Evolutionary conservation across 2,113 vertebrate species (phyloP).

Genomic region (Bucco capensis): DNA sequence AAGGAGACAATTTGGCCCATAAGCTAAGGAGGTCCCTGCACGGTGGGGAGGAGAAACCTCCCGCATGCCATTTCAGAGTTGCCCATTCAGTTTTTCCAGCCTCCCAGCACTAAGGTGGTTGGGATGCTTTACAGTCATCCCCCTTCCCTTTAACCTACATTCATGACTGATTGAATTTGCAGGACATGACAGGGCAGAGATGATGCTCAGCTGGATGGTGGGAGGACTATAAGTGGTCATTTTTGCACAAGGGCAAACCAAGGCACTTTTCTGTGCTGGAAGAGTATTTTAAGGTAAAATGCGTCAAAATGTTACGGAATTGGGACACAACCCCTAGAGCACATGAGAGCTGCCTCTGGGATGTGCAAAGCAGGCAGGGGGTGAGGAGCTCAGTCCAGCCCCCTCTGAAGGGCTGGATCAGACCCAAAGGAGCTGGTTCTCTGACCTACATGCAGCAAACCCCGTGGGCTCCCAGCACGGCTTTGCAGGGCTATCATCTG

Average conservation of each 20-base stretch:
- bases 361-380: not conserved
- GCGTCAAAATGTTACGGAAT: not conserved
- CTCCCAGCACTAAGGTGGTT: not conserved
- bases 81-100: not conserved
- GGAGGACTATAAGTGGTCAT: not conserved
- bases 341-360: not conserved
- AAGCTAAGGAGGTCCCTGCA: not conserved
- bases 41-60: not conserved
- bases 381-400: not conserved
- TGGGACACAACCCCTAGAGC: not conserved
- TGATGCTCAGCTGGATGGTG: not conserved
- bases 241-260: conserved; percentile 17
- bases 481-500: conserved; percentile 38
- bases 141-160: not conserved
- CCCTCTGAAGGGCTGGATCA: conserved; percentile 18
- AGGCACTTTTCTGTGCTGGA: not conserved
- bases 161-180: not conserved
- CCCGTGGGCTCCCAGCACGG: not conserved
- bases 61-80: not conserved
- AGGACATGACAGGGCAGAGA: not conserved
- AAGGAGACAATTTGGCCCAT: fast-evolving
- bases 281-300: conserved; percentile 37
- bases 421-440: not conserved
- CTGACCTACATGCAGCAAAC: conserved; percentile 4
- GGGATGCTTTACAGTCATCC: not conserved